phyloP scores from a whole-genome alignment of 2,113 vertebrate genomes.

The Caranx ignobilis region DNA sequence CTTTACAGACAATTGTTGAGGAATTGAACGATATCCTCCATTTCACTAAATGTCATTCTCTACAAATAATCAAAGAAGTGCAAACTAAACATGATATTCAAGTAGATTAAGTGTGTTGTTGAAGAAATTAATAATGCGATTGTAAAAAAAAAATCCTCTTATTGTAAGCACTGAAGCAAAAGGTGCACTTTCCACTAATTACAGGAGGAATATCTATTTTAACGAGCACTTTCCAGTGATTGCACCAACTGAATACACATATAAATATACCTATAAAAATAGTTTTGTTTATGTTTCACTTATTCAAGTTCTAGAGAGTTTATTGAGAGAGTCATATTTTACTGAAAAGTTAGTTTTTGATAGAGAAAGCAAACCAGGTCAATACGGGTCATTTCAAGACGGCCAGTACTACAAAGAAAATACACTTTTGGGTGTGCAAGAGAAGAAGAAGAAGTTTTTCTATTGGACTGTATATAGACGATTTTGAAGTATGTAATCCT shows the following conservation, averaged over 20 bases:
- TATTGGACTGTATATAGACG: conserved; percentile 1
- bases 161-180: conserved; percentile 4
- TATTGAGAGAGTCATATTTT: conserved; percentile 36
- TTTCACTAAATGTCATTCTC: conserved; percentile 15
- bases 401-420: conserved; percentile 48
- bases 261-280: conserved; percentile 9
- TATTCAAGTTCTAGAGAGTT: conserved; percentile 18
- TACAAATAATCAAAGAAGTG: conserved; percentile 30
- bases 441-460: conserved; percentile 13
- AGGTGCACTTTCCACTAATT: conserved; percentile 27
- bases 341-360: not conserved
- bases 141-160: not conserved
- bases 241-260: conserved; percentile 43
- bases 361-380: not conserved
- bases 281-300: conserved; percentile 41
- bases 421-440: conserved; percentile 5
- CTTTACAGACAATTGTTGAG: conserved; percentile 28
- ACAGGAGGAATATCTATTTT: conserved; percentile 41
- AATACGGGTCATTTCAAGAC: conserved; percentile 37
- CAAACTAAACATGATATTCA: conserved; percentile 21
- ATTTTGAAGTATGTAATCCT: not conserved
- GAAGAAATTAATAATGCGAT: conserved; percentile 33
- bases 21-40: conserved; percentile 29
- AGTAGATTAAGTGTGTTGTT: conserved; percentile 23
- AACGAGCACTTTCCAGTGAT: conserved; percentile 37